Evolutionary conservation across 2,888 invertebrate genomes (phyloP).

Genomic region (Cyrtodaria siliqua): DNA sequence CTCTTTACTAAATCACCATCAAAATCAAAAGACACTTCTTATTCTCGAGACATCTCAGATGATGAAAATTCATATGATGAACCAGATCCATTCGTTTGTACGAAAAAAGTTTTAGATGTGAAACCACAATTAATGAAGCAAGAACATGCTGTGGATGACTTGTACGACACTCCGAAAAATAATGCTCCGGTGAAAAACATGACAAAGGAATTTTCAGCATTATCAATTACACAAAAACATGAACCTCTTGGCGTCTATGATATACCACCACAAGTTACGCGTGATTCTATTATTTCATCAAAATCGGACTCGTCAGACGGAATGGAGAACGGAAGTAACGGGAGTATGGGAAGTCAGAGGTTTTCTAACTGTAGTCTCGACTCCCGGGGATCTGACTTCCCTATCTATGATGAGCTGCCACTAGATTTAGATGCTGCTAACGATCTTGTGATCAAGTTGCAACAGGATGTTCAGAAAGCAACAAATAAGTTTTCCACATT

Average conservation of each 20-base stretch:
- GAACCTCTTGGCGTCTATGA: constrained; percentile 82
- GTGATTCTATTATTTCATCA: constrained; percentile 82
- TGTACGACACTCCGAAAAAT: constrained; percentile 84
- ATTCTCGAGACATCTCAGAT: constrained; percentile 37
- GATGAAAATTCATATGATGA: constrained; percentile 66
- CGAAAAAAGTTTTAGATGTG: constrained; percentile 30
- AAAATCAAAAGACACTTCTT: constrained; percentile 21
- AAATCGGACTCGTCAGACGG: constrained; percentile 79
- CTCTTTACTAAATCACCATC: constrained; percentile 25
- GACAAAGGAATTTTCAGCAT: constrained; percentile 58
- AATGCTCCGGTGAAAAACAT: constrained; percentile 72
- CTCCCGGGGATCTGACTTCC: constrained; percentile 73
- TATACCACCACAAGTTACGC: constrained; percentile 86
- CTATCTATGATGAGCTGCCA: constrained; percentile 87
- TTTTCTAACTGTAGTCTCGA: constrained; percentile 79
- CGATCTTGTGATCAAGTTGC: constrained; percentile 91
- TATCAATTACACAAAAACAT: constrained; percentile 37
- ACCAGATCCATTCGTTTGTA: constrained; percentile 48
- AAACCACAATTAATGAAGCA: constrained; percentile 41
- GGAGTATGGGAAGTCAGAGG: constrained; percentile 51
- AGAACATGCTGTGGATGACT: constrained; percentile 82
- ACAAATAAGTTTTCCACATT: constrained; percentile 92
- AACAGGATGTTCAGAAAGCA: constrained; percentile 93
- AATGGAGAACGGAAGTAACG: constrained; percentile 57
- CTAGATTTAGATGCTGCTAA: constrained; percentile 92